These are phyloP conservation scores for Drosophila elegans DNA, from an alignment of 1,140 invertebrate species.

Conservation along the genomic window DNA sequence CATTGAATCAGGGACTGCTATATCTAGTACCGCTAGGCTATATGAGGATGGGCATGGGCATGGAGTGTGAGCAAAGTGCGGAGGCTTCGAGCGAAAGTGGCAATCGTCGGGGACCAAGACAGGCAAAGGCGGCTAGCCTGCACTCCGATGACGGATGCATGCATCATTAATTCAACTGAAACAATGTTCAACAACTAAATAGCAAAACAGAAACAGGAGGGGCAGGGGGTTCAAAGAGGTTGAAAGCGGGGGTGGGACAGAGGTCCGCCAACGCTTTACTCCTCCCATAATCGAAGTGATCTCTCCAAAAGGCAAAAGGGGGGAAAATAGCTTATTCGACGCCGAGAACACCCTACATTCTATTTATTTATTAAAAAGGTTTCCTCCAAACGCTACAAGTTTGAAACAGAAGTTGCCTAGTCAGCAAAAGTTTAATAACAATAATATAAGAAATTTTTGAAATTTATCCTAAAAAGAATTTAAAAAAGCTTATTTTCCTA, in stretches of 20 bases:
- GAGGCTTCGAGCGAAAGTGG: conserved; percentile 62
- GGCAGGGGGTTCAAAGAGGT: too few species aligned
- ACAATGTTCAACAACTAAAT: conserved; percentile 48
- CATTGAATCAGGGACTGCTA: conserved; percentile 29
- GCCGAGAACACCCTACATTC: neutral
- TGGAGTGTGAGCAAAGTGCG: conserved; percentile 49
- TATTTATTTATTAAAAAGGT: too few species aligned
- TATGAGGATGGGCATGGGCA: conserved; percentile 4
- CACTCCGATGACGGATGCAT: conserved; percentile 79
- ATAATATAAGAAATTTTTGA: too few species aligned
- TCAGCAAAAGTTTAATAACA: too few species aligned
- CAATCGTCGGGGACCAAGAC: conserved; percentile 29
- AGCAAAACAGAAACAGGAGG: conserved; percentile 30
- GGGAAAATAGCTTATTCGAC: neutral
- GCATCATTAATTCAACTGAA: conserved; percentile 81
- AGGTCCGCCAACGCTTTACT: conserved; percentile 40
- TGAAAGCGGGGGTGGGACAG: conserved; percentile 10
- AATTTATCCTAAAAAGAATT: too few species aligned
- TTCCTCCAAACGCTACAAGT: too few species aligned
- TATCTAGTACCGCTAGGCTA: conserved; percentile 15
- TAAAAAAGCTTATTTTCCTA: too few species aligned
- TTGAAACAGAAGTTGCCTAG: too few species aligned
- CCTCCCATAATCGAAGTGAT: conserved; percentile 55
- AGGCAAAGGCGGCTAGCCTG: conserved; percentile 37
- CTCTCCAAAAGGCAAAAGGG: neutral